A percentile compares a stretch with the other conserved stretches of the same genome.
These are phyloP conservation scores for Phymanthus crucifer DNA, from an alignment of 92 coral and sea anemone genomes.

Conservation along the genomic window DNA sequence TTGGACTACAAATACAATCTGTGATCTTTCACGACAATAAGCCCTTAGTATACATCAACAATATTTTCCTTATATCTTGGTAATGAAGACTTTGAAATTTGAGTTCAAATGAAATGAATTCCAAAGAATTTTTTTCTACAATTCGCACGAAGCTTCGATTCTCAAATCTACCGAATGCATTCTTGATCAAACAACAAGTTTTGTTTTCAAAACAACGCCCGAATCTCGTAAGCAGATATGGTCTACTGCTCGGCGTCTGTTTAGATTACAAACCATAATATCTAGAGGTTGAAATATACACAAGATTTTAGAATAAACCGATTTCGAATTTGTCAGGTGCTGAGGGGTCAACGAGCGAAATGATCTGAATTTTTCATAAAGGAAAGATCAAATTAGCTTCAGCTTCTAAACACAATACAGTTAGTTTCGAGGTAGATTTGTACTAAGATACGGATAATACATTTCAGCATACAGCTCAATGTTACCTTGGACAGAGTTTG, in stretches of 20 bases:
- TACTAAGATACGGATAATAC: neutral
- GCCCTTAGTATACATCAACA: too few species aligned
- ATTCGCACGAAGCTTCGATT: neutral
- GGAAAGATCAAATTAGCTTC: neutral
- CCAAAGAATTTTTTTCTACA: too few species aligned
- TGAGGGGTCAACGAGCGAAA: neutral
- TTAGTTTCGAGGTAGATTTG: neutral
- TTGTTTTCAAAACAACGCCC: slow-evolving; percentile 7
- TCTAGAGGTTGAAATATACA: neutral
- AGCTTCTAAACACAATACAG: neutral
- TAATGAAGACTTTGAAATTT: too few species aligned
- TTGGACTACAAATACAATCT: too few species aligned
- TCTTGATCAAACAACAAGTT: neutral
- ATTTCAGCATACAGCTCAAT: too few species aligned
- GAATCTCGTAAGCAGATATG: neutral
- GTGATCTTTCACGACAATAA: too few species aligned
- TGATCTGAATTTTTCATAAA: neutral
- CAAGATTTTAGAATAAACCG: neutral
- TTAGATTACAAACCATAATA: neutral
- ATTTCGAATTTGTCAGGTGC: neutral
- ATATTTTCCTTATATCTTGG: too few species aligned
- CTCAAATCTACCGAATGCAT: neutral
- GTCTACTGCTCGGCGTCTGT: neutral
- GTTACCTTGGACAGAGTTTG: slow-evolving; percentile 66
- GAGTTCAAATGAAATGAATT: too few species aligned